These are phyloP conservation scores for Coregonus ussuriensis DNA, from an alignment of 2,797 vertebrate genomes.

Conservation along the genomic window DNA sequence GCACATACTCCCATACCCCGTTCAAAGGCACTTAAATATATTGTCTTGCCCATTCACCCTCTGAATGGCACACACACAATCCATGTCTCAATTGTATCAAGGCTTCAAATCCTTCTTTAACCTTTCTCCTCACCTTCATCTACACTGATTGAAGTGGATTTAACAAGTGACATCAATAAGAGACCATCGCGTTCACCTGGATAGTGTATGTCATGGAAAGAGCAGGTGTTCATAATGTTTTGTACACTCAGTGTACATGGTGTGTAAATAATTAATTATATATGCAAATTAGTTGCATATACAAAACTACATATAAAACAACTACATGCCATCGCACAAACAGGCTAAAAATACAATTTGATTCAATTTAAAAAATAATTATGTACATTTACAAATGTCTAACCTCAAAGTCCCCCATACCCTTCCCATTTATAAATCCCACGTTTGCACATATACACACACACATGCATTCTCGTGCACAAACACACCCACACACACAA, in stretches of 20 bases:
- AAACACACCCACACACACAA: constrained; percentile 68
- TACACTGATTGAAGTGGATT: too few species aligned
- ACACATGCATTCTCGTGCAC: constrained; percentile 36
- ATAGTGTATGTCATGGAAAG: too few species aligned
- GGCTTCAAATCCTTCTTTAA: too few species aligned
- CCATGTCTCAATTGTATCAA: too few species aligned
- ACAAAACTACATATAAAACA: constrained; percentile 45
- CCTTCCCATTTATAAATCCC: constrained; percentile 57
- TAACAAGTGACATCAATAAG: too few species aligned
- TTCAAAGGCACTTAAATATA: too few species aligned
- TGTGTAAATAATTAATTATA: constrained; percentile 63
- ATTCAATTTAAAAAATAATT: constrained; percentile 50
- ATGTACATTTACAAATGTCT: constrained; percentile 74
- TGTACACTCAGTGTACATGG: constrained; percentile 16
- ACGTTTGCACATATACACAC: constrained; percentile 58
- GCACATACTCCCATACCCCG: too few species aligned
- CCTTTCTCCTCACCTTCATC: too few species aligned
- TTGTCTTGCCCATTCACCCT: too few species aligned
- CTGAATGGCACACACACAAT: too few species aligned
- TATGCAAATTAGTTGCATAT: constrained; percentile 66
- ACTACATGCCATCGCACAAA: constrained; percentile 66
- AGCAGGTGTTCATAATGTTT: too few species aligned
- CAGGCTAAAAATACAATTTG: constrained; percentile 69
- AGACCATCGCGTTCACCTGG: too few species aligned
- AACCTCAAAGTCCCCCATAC: constrained; percentile 41